Percentiles rank a stretch among this genome's conserved stretches.
Evolutionary conservation across 23 tunicate genomes (phyloP).

Genomic region (Styela plicata): DNA sequence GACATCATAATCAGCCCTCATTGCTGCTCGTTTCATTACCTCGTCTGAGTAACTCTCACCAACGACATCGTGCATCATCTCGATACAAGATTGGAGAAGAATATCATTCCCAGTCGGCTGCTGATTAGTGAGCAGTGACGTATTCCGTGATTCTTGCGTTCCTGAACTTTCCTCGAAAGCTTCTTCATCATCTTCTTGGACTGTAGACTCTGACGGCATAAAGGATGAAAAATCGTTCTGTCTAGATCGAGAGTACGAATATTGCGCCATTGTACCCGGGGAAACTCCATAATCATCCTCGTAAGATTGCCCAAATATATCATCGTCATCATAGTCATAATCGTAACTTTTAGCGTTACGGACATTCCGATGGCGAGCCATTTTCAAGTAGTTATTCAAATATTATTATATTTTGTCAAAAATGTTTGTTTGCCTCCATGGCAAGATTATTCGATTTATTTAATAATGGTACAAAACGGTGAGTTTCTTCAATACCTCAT

Average conservation of each 20-base stretch:
- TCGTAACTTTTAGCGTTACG: constrained; percentile 68
- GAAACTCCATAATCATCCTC: constrained; percentile 90
- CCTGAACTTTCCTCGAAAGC: neutral
- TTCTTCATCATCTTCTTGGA: constrained; percentile 50
- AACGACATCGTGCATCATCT: constrained; percentile 54
- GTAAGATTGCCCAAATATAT: constrained; percentile 75
- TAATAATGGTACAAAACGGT: neutral
- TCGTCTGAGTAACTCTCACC: constrained; percentile 56
- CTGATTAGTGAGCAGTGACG: neutral
- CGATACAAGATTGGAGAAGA: constrained; percentile 29
- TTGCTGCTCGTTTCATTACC: constrained; percentile 43
- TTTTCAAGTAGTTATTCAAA: constrained; percentile 3
- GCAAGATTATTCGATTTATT: neutral
- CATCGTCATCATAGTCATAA: constrained; percentile 76
- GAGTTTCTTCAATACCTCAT: neutral
- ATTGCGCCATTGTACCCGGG: constrained; percentile 76
- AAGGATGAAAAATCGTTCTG: constrained; percentile 47
- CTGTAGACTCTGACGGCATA: constrained; percentile 77
- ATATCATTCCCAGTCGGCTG: neutral
- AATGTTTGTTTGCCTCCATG: neutral
- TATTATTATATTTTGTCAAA: neutral
- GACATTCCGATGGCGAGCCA: constrained; percentile 79
- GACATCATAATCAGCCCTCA: constrained; percentile 37
- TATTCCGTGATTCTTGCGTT: neutral
- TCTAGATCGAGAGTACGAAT: constrained; percentile 65